These are phyloP conservation scores for Pemphigus obesinymphae DNA, from an alignment of 1,140 invertebrate species.

Conservation along the genomic window DNA sequence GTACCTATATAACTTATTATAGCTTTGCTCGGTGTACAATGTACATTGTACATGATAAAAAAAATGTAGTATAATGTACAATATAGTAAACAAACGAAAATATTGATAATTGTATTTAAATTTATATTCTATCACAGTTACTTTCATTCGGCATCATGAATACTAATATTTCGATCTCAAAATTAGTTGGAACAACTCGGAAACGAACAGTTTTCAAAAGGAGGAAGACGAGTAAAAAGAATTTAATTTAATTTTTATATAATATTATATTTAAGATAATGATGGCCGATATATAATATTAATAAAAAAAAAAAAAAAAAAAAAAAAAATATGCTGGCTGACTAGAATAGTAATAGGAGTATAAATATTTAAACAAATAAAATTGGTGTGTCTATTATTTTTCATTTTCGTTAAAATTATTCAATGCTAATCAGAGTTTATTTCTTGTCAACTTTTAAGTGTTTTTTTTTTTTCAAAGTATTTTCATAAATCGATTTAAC, in stretches of 20 bases:
- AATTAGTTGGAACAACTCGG: not conserved
- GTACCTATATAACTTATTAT: not conserved
- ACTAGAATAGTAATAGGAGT: constrained; percentile 17
- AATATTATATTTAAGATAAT: no score
- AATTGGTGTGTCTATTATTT: not conserved
- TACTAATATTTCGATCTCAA: not conserved
- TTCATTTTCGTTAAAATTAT: no score
- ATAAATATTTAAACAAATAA: not conserved
- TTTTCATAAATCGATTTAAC: no score
- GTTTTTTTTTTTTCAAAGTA: no score
- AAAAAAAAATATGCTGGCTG: no score
- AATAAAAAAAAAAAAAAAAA: no score
- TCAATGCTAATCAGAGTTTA: no score
- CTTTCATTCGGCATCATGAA: not conserved
- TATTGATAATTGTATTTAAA: constrained; percentile 1
- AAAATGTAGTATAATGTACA: not conserved
- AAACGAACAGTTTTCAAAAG: not conserved
- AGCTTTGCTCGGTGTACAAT: not conserved
- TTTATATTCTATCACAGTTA: not conserved
- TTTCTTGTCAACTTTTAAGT: no score
- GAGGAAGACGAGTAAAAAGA: not conserved
- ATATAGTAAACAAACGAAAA: not conserved
- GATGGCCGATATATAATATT: no score
- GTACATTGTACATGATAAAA: not conserved
- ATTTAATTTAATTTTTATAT: no score